Conservation (phyloP, 1,140 invertebrate genomes). For the Euura saliciscinereae region DNA sequence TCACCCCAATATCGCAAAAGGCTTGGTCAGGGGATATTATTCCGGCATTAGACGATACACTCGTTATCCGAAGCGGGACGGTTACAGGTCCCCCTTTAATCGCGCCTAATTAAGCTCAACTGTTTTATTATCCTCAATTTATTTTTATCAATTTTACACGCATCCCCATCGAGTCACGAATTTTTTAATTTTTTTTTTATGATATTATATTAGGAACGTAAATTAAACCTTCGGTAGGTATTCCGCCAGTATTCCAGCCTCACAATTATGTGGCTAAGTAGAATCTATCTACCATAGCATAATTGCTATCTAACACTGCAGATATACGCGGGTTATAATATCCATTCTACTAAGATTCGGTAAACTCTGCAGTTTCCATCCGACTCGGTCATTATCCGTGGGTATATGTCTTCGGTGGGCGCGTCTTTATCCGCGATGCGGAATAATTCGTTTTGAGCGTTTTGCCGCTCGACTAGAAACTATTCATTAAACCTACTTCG, state of each 20-base stretch:
- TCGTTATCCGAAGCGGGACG: too few relatives aligned
- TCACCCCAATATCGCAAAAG: not conserved
- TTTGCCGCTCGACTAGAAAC: not conserved
- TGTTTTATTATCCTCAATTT: too few relatives aligned
- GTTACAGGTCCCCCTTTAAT: too few relatives aligned
- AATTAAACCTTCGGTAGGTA: not conserved
- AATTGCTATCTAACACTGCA: not conserved
- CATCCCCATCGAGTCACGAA: too few relatives aligned
- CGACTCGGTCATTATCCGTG: not conserved
- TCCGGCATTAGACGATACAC: too few relatives aligned
- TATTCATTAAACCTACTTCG: not conserved
- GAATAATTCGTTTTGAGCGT: not conserved
- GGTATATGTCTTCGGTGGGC: not conserved
- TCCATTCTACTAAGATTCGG: not conserved
- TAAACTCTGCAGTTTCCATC: not conserved
- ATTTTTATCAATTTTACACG: too few relatives aligned
- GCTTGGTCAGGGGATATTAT: not conserved
- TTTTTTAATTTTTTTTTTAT: too few relatives aligned
- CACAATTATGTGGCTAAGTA: slow-evolving; percentile 6
- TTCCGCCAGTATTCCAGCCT: not conserved
- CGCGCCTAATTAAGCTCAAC: too few relatives aligned
- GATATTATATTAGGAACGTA: not conserved
- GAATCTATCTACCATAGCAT: not conserved
- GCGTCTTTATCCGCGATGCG: not conserved
- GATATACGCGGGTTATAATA: not conserved